These are phyloP conservation scores for Cricetomys ansorgei DNA, from an alignment of 2,113 vertebrate genomes.

Conservation along the genomic window DNA sequence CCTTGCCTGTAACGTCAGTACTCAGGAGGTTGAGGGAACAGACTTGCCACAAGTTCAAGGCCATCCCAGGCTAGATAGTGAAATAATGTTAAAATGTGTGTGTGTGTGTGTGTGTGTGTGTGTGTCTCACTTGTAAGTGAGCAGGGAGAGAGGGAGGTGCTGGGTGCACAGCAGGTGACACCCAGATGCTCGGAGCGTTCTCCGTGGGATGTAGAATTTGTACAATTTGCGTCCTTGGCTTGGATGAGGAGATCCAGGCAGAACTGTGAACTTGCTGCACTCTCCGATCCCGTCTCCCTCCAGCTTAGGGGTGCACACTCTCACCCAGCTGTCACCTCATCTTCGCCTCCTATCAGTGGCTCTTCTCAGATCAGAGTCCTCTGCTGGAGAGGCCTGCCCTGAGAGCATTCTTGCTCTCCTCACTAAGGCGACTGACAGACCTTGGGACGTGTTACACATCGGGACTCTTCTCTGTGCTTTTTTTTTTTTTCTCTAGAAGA, in stretches of 20 bases:
- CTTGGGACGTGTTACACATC: too few relatives aligned
- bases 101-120: too few relatives aligned
- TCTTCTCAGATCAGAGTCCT: background rate
- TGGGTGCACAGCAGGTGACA: background rate
- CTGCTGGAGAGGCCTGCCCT: too few relatives aligned
- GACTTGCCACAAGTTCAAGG: background rate
- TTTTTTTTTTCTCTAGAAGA: too few relatives aligned
- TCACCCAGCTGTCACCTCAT: too few relatives aligned
- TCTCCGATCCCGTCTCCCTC: background rate
- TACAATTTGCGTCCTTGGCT: too few relatives aligned
- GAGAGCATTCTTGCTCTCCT: too few relatives aligned
- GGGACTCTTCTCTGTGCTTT: too few relatives aligned
- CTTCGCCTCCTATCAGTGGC: background rate
- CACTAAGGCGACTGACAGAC: too few relatives aligned
- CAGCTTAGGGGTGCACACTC: too few relatives aligned
- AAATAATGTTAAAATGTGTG: too few relatives aligned
- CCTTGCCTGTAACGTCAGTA: background rate
- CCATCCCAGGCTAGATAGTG: background rate
- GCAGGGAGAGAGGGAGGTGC: background rate
- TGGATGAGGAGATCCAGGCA: background rate
- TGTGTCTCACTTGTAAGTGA: background rate
- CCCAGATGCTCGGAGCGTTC: background rate
- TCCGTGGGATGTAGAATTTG: background rate
- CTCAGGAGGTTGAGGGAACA: background rate
- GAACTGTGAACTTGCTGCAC: background rate